phyloP scores from a whole-genome alignment of 2,888 invertebrate genomes.

The Trisateles emortualis region DNA sequence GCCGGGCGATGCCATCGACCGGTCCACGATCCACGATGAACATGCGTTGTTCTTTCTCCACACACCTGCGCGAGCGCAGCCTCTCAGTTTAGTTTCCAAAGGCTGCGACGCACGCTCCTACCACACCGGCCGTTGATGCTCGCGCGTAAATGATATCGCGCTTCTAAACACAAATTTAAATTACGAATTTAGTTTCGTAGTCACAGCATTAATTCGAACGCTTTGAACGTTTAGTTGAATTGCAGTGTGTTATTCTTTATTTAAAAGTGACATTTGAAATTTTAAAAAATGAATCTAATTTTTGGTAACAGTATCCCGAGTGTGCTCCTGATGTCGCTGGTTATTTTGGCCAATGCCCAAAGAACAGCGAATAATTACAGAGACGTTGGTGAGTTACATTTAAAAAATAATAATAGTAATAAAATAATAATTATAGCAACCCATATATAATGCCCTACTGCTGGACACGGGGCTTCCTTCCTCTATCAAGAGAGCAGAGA shows the following conservation, averaged over 20 bases:
- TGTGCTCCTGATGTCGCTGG: constrained; percentile 76
- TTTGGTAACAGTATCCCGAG: constrained; percentile 70
- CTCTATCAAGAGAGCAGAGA: too few species aligned
- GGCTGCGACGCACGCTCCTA: constrained; percentile 71
- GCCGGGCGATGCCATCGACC: constrained; percentile 64
- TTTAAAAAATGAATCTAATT: constrained; percentile 68
- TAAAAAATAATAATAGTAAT: neutral
- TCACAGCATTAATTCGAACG: constrained; percentile 10
- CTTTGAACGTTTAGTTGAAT: constrained; percentile 18
- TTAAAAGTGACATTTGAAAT: constrained; percentile 4
- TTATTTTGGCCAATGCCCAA: constrained; percentile 79
- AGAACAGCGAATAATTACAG: constrained; percentile 71
- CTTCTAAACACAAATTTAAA: constrained; percentile 62
- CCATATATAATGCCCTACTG: too few species aligned
- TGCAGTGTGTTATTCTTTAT: neutral
- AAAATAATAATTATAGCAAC: too few species aligned
- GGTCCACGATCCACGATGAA: constrained; percentile 55
- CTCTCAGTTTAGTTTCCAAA: constrained; percentile 72
- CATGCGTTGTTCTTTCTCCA: constrained; percentile 61
- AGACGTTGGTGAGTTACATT: constrained; percentile 75
- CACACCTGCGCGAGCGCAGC: constrained; percentile 63
- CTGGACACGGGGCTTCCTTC: too few species aligned
- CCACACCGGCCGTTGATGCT: constrained; percentile 56
- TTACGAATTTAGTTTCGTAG: constrained; percentile 11
- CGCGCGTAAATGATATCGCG: constrained; percentile 77